Base-by-base conservation (phyloP, 2,113 vertebrate species). In the Larimichthys polyactis region DNA sequence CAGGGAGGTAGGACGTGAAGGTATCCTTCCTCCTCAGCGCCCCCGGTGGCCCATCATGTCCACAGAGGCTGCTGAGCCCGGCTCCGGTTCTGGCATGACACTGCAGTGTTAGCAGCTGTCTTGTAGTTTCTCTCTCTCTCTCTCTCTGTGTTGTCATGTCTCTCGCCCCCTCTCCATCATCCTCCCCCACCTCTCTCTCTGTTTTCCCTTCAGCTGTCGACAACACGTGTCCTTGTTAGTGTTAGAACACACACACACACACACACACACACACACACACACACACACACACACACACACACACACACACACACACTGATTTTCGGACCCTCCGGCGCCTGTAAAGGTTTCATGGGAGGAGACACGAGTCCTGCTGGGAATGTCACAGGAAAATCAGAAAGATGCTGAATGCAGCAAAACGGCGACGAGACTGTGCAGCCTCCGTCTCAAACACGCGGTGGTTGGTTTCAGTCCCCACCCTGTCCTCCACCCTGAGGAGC, bases 211-310 rank as follows among this genome's bases (percentile, higher is more conserved):
- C 8, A 43, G 70, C 71, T 63, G 71, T 63, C 11, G 1, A 62
- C 71, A 27, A 10, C 79, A 60, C 55, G 49, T 64, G 79, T 64
- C 46, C 67, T 32, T n/a, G n/a, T 29, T 67, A 17, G 52, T 20
- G 62, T 22, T 36, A 36, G 32, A 44, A 57, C 48, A 24, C 66
- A 55, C 36, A 48, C 48, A 54, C 52, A 54, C 52, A 43, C 7
- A 29, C 71, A 40, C 17, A n/a, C 20, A 11, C 32, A 36, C 32
- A 36, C 32, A 36, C 32, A 36, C 32, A 36, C 32, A 36, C 32
- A 54, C 52, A 43, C 7, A 54, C 52, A 43, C 7, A 29, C 71
- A 40, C 17, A n/a, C 20, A 11, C 32, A 36, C 32, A 36, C 32
- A 36, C 32, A 36, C 32, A 36, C 32, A 36, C 32, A 54, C 52